Evolutionary conservation across 2,888 invertebrate species (phyloP).

Genomic region (Drosophila pullipes): DNA sequence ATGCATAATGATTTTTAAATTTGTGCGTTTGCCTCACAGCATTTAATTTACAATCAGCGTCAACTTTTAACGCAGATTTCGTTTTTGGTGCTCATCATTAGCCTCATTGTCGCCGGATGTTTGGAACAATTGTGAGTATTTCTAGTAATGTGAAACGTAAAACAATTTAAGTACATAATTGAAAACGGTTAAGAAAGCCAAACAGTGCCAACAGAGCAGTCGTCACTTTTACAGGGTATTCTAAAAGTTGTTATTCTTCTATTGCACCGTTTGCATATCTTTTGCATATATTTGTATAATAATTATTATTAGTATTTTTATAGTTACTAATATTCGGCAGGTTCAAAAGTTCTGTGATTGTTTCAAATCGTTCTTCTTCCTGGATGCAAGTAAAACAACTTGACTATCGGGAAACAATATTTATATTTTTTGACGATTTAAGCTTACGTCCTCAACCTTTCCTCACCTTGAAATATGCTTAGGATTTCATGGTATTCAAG

Average conservation of each 20-base stretch:
- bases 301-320: background rate
- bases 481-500: background rate
- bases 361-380: background rate
- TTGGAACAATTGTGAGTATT: slow-evolving; percentile 41
- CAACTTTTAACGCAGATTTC: slow-evolving; percentile 17
- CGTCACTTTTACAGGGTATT: background rate
- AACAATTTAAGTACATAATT: slow-evolving; percentile 15
- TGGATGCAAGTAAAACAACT: background rate
- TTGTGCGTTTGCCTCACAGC: slow-evolving; percentile 27
- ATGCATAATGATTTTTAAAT: slow-evolving; percentile 56
- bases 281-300: background rate
- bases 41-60: slow-evolving; percentile 58
- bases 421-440: background rate
- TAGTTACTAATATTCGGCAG: background rate
- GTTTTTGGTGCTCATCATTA: slow-evolving; percentile 36
- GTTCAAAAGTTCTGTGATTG: background rate
- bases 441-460: background rate
- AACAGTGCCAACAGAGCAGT: background rate
- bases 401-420: background rate
- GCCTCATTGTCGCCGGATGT: slow-evolving; percentile 50
- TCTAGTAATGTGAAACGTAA: slow-evolving; percentile 1
- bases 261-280: background rate
- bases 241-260: background rate
- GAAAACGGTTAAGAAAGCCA: background rate
- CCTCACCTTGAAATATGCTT: background rate